phyloP scores from a whole-genome alignment of 2,797 vertebrate species.

The Darevskia nairensis region DNA sequence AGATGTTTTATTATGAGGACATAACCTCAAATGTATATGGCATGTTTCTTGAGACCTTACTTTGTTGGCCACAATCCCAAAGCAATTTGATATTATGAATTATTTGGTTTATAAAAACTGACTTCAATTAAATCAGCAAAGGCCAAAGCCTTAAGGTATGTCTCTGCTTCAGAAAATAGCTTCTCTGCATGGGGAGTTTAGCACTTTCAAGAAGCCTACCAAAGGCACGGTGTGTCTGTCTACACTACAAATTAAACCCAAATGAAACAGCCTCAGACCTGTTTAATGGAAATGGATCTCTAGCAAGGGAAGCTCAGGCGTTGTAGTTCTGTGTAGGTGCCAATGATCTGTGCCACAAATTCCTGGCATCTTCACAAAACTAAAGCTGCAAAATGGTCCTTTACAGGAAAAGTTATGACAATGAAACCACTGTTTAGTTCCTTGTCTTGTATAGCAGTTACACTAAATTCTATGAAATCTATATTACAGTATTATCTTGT shows the following conservation, averaged over 20 bases:
- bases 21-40: not conserved
- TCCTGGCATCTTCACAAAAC: not conserved
- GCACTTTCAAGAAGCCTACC: not conserved
- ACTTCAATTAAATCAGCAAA: not conserved
- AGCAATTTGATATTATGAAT: not conserved
- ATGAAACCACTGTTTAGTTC: not conserved
- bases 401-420: not conserved
- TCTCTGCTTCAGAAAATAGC: not conserved
- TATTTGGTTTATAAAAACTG: not conserved
- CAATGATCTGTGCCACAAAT: not conserved
- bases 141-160: not conserved
- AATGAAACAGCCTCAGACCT: not conserved
- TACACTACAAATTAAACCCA: not conserved
- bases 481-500: not conserved
- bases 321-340: not conserved
- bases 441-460: not conserved
- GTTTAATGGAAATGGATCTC: not conserved
- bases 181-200: not conserved
- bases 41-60: no score
- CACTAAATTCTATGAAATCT: not conserved
- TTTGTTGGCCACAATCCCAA: conserved; percentile 5
- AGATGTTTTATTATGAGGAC: not conserved
- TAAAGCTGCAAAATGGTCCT: not conserved
- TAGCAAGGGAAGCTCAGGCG: no score
- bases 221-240: not conserved